Conservation (phyloP, 2,113 vertebrate genomes). For the Amia ocellicauda region DNA sequence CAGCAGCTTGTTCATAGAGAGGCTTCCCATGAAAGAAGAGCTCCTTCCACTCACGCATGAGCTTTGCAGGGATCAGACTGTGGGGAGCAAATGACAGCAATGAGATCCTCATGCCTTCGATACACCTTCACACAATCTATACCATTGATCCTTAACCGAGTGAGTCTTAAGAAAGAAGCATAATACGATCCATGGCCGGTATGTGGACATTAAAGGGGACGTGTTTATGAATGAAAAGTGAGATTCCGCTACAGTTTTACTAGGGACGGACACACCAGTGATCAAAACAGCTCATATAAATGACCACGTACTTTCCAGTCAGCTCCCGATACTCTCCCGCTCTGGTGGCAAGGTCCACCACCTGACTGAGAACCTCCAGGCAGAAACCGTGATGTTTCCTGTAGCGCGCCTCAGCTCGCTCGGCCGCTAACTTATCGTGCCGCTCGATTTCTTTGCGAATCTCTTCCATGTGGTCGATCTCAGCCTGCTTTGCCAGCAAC, state of each 20-base stretch:
- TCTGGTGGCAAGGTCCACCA: conserved; percentile 82
- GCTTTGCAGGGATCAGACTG: conserved; percentile 78
- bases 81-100: conserved; percentile 1
- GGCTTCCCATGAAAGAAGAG: conserved; percentile 73
- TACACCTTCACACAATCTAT: neutral
- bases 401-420: conserved; percentile 65
- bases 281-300: too few relatives aligned
- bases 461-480: conserved; percentile 66
- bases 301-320: conserved; percentile 75
- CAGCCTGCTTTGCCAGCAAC: conserved; percentile 77
- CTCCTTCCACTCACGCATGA: conserved; percentile 85
- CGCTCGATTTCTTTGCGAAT: conserved; percentile 65
- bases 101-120: neutral
- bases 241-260: too few relatives aligned
- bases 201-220: too few relatives aligned
- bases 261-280: too few relatives aligned
- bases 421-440: conserved; percentile 62
- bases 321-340: conserved; percentile 75
- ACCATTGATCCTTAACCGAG: neutral
- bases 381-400: conserved; percentile 76
- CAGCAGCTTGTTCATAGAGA: conserved; percentile 68
- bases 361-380: conserved; percentile 71
- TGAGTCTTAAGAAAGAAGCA: too few relatives aligned
- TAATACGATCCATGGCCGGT: too few relatives aligned
- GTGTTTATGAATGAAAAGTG: too few relatives aligned